Evolutionary conservation across 92 coral and sea anemone species (phyloP).

Genomic region (Meandrina meandrites): DNA sequence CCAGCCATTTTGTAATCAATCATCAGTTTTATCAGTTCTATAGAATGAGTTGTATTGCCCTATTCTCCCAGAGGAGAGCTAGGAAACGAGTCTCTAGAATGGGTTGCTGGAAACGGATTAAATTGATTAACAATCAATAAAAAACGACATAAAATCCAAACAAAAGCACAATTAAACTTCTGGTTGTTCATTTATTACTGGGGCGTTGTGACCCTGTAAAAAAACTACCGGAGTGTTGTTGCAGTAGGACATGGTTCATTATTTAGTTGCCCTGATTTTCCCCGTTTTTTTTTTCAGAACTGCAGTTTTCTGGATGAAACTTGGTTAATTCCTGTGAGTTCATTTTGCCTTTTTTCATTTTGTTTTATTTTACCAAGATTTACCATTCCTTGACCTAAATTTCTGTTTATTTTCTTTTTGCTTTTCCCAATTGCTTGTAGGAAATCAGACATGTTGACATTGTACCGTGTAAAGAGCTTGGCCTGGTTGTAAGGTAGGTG

Average conservation of each 20-base stretch:
- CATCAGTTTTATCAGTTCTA: too few relatives aligned
- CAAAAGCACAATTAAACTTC: neutral
- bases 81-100: too few relatives aligned
- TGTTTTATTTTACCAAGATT: neutral
- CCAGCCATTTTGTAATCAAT: too few relatives aligned
- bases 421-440: constrained; percentile 9
- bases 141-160: neutral
- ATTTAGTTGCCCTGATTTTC: neutral
- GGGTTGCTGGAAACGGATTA: too few relatives aligned
- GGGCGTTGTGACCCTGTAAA: too few relatives aligned
- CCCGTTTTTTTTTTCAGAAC: constrained; percentile 48
- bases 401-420: neutral
- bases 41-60: too few relatives aligned
- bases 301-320: constrained; percentile 82
- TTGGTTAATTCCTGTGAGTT: constrained; percentile 82
- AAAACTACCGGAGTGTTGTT: too few relatives aligned
- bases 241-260: neutral
- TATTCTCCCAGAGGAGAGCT: too few relatives aligned
- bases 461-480: constrained; percentile 90
- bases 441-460: constrained; percentile 73
- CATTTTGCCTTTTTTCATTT: neutral
- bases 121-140: neutral
- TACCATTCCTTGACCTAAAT: too few relatives aligned
- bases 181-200: neutral
- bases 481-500: constrained; percentile 73